A percentile compares a stretch with the other conserved stretches of the same genome.
Evolutionary conservation across 2,888 invertebrate genomes (phyloP).

Genomic region (Caradrina kadenii): DNA sequence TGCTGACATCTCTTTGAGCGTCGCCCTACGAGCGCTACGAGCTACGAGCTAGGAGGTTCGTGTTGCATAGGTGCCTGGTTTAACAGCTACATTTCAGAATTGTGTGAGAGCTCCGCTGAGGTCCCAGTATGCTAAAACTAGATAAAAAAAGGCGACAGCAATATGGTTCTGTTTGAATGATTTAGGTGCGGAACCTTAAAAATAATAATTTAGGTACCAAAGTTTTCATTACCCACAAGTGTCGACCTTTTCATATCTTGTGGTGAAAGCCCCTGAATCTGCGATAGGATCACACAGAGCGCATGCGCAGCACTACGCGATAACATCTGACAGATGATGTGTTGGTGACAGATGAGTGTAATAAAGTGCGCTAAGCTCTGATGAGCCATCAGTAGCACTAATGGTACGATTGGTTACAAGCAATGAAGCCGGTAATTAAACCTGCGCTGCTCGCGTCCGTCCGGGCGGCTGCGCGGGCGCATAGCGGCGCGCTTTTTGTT

Average conservation of each 20-base stretch:
- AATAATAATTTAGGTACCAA: too few species aligned
- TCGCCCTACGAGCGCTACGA: neutral
- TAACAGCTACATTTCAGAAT: neutral
- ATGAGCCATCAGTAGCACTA: constrained; percentile 16
- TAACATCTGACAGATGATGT: too few species aligned
- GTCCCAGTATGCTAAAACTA: neutral
- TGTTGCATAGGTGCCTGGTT: neutral
- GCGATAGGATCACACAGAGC: neutral
- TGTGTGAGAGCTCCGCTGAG: neutral
- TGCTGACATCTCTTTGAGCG: neutral
- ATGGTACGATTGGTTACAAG: constrained; percentile 52
- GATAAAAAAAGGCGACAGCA: too few species aligned
- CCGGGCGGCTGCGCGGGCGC: constrained; percentile 58
- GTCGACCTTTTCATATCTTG: too few species aligned
- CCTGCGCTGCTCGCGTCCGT: constrained; percentile 29
- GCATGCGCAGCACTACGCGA: too few species aligned
- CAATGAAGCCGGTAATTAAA: constrained; percentile 52
- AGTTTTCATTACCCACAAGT: too few species aligned
- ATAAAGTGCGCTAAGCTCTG: neutral
- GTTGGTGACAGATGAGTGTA: neutral
- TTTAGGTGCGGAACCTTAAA: too few species aligned
- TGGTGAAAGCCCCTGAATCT: too few species aligned
- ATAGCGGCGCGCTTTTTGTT: constrained; percentile 71
- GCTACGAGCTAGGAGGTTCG: too few species aligned
- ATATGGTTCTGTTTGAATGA: too few species aligned